These are phyloP conservation scores for Xestia c-nigrum DNA, from an alignment of 2,888 invertebrate genomes.

Conservation along the genomic window DNA sequence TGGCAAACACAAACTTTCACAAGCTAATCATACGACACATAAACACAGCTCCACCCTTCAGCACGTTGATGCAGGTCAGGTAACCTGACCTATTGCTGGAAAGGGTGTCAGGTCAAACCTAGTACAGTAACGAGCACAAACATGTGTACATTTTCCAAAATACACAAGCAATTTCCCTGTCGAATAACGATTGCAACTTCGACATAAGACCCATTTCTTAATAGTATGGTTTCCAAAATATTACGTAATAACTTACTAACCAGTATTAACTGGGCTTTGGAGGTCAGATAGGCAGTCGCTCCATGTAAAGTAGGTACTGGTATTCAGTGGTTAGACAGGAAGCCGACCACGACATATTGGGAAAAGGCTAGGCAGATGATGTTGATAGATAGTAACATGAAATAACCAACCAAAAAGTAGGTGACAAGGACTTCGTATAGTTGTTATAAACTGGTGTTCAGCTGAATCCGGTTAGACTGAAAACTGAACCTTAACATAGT, in stretches of 20 bases:
- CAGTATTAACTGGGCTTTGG: too few relatives aligned
- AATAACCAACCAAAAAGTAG: too few relatives aligned
- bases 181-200: not conserved
- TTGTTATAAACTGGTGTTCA: too few relatives aligned
- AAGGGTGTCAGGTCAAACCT: constrained; percentile 31
- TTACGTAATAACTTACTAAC: too few relatives aligned
- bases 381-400: too few relatives aligned
- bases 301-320: too few relatives aligned
- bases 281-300: too few relatives aligned
- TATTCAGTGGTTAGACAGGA: too few relatives aligned
- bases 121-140: constrained; percentile 3
- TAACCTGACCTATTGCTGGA: constrained; percentile 6
- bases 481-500: too few relatives aligned
- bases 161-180: not conserved
- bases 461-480: too few relatives aligned
- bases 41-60: not conserved
- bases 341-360: not conserved
- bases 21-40: not conserved
- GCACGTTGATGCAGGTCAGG: constrained; percentile 43
- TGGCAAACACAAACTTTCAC: not conserved
- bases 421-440: too few relatives aligned
- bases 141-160: not conserved
- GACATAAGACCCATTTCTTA: not conserved
- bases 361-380: not conserved
- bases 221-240: not conserved